Evolutionary conservation across 2,797 vertebrate genomes (phyloP), one percentile per base, ranked within the genome.

Genomic region (Aphelocoma californica): DNA sequence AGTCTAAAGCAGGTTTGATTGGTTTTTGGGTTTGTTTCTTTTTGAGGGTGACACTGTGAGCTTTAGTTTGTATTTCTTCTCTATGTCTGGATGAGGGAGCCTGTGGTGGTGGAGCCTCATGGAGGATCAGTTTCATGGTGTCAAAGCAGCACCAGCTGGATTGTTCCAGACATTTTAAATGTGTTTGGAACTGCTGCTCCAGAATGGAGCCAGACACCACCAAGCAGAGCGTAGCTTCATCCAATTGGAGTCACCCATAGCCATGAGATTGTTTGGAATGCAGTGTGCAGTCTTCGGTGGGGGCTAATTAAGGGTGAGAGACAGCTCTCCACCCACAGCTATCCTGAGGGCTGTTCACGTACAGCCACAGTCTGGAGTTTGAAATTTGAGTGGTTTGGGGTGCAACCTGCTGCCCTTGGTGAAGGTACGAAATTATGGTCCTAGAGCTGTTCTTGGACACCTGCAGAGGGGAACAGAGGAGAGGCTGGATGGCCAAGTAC

Each of bases 171-270:
- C 3, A 1, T 38, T 79, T 53, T 5, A 57, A 64, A 48, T 20
- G 6, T 21, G 3, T 56, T n/a, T 73, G 60, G 57, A 67, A 47
- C 56, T 72, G 51, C 65, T 62, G 67, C 29, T 75, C 8, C 36
- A 17, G 45, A 60, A 13, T 0, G 0, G 53, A 50, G 57, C 40
- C 36, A 54, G 71, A 31, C 11, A 5, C 8, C 8, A 4, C 28
- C 12, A 7, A 34, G 51, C 56, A 73, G 32, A 12, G n/a, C 10
- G 0, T 9, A 54, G 36, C 23, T 66, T 14, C 7, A 8, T 64
- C 73, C 67, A 2, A 7, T 2, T 6, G 3, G 14, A 42, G 36
- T 31, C 0, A 0, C 53, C 60, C 0, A 2, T 2, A 20, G 36
- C 56, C 16, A 2, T 18, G n/a, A 8, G 61, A 32, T 20, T 66